phyloP scores from a whole-genome alignment of 2,888 invertebrate species.

The Drepanosiphum platanoidis region DNA sequence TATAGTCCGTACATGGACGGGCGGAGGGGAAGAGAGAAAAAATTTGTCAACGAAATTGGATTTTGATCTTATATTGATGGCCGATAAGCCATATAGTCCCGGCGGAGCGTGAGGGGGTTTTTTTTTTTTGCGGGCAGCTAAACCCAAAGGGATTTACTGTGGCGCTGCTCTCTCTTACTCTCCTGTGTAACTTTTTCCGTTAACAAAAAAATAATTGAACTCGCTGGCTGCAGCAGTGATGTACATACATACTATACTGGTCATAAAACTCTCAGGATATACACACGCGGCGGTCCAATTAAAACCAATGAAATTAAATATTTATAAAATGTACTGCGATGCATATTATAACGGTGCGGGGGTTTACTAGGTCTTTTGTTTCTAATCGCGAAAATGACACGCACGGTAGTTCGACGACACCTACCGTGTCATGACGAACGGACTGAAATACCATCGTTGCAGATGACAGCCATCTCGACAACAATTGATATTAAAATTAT shows the following conservation, averaged over 20 bases:
- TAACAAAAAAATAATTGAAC: conserved; percentile 36
- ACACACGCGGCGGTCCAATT: conserved; percentile 7
- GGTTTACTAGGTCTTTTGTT: too few relatives aligned
- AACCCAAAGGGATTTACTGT: conserved; percentile 30
- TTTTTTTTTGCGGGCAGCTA: conserved; percentile 15
- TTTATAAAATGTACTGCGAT: too few relatives aligned
- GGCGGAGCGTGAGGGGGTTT: neutral
- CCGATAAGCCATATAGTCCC: conserved; percentile 46
- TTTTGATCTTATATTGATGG: conserved; percentile 47
- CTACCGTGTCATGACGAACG: too few relatives aligned
- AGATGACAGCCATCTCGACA: too few relatives aligned
- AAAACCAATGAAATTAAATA: conserved; percentile 12
- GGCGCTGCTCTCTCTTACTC: neutral
- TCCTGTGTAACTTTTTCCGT: neutral
- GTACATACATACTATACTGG: too few relatives aligned
- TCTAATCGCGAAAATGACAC: too few relatives aligned
- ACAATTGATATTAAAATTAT: too few relatives aligned
- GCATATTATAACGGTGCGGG: too few relatives aligned
- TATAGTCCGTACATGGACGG: conserved; percentile 32
- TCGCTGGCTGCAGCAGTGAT: too few relatives aligned
- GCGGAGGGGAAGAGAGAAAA: too few relatives aligned
- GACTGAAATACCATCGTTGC: too few relatives aligned
- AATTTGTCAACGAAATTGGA: conserved; percentile 59
- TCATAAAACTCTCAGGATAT: neutral
- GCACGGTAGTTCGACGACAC: too few relatives aligned